Conservation (phyloP, 2,888 invertebrate genomes). For the Apotomis turbidana region DNA sequence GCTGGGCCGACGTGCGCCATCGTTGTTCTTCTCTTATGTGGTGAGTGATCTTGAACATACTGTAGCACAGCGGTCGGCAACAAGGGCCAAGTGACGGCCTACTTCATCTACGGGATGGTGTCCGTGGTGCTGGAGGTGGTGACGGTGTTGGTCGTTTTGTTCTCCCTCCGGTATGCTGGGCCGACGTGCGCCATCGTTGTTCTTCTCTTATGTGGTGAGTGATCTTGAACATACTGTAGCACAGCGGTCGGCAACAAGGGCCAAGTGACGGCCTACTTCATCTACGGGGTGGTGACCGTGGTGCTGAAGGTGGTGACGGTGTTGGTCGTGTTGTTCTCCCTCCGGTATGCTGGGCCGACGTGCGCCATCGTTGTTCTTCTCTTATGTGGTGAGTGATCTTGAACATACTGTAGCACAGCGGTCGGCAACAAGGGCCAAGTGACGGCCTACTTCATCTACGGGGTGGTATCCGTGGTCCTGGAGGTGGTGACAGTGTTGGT, state of each 20-base stretch:
- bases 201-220: background rate
- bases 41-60: background rate
- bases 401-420: no score
- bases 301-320: background rate
- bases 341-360: no score
- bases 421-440: conserved; percentile 6
- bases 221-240: background rate
- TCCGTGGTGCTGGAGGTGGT: background rate
- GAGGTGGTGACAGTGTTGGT: background rate
- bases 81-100: no score
- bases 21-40: background rate
- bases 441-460: conserved; percentile 37
- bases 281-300: conserved; percentile 22
- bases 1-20: background rate
- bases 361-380: background rate
- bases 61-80: no score
- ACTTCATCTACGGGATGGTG: conserved; percentile 34
- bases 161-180: background rate
- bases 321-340: background rate
- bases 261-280: no score
- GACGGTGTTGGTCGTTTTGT: background rate
- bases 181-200: background rate
- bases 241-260: no score
- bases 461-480: conserved; percentile 3
- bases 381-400: background rate